Evolutionary conservation across 2,113 vertebrate genomes (phyloP).

Genomic region (Cryptoleucopteryx plumbea): DNA sequence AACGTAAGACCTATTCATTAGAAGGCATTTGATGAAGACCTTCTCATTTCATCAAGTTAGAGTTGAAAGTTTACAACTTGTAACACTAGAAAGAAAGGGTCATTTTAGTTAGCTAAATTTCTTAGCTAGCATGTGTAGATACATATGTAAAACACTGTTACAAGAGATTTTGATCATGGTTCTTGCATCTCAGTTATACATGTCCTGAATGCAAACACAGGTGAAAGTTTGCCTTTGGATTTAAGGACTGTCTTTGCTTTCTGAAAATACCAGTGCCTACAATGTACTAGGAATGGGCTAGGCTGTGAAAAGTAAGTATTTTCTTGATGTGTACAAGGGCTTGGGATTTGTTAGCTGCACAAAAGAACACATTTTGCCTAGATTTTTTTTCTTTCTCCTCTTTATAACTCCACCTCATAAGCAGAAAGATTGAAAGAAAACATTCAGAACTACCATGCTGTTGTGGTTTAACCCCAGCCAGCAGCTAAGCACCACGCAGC

Average conservation of each 20-base stretch:
- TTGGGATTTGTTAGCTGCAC: not conserved
- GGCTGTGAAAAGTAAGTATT: not conserved
- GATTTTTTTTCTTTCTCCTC: not conserved
- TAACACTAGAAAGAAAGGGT: not conserved
- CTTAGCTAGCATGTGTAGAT: not conserved
- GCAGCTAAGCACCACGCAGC: no score
- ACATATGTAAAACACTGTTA: not conserved
- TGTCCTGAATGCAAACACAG: not conserved
- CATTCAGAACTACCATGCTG: not conserved
- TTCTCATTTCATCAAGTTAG: not conserved
- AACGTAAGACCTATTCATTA: slow-evolving; percentile 54
- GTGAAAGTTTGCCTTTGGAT: not conserved
- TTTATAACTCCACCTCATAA: not conserved
- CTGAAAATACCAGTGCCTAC: not conserved
- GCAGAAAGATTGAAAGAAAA: not conserved
- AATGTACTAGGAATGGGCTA: not conserved
- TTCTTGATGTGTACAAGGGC: not conserved
- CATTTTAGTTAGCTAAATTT: not conserved
- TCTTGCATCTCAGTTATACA: not conserved
- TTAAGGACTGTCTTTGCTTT: not conserved
- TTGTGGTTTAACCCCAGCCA: not conserved
- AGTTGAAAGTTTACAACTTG: not conserved
- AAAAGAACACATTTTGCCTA: not conserved
- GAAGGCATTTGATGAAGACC: not conserved
- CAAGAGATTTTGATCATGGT: not conserved